These are phyloP conservation scores for Thalassoma bifasciatum DNA, from an alignment of 2,113 vertebrate species.

Conservation along the genomic window DNA sequence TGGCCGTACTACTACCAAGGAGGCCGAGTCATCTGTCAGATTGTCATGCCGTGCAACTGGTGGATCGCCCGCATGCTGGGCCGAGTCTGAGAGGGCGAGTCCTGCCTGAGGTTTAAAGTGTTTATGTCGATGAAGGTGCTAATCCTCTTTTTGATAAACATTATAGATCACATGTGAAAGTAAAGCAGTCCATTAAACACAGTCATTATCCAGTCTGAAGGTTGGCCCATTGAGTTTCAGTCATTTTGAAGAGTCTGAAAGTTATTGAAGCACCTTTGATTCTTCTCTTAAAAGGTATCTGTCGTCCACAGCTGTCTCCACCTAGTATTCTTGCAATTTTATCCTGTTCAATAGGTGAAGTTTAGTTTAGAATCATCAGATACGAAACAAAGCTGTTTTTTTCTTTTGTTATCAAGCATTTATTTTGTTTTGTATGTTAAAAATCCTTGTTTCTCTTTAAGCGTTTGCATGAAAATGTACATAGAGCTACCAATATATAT, in stretches of 20 bases:
- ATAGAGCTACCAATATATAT: background rate
- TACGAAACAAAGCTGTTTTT: constrained; percentile 25
- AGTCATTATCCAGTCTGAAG: constrained; percentile 55
- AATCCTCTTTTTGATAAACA: constrained; percentile 42
- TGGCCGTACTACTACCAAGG: constrained; percentile 97
- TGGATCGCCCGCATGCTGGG: constrained; percentile 97
- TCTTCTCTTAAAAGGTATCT: constrained; percentile 39
- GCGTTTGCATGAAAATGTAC: constrained; percentile 17
- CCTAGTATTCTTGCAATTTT: constrained; percentile 12
- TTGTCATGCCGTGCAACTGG: constrained; percentile 99
- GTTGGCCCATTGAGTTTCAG: constrained; percentile 33
- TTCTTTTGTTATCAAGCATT: constrained; percentile 12
- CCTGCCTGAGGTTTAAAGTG: constrained; percentile 22
- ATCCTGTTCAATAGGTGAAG: constrained; percentile 32
- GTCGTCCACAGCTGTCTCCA: constrained; percentile 18
- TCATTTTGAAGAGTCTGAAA: constrained; percentile 51
- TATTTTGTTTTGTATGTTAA: background rate
- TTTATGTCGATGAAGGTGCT: constrained; percentile 24
- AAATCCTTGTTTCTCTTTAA: constrained; percentile 2
- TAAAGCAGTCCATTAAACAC: constrained; percentile 46
- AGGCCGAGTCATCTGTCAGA: constrained; percentile 92
- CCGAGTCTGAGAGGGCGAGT: constrained; percentile 81
- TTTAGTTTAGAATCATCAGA: constrained; percentile 39
- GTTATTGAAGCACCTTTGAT: constrained; percentile 33
- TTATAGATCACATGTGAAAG: constrained; percentile 37